Percentiles rank a stretch among this genome's conserved stretches.
These are phyloP conservation scores for Coleophora flavipennella DNA, from an alignment of 2,888 invertebrate species.

Conservation along the genomic window DNA sequence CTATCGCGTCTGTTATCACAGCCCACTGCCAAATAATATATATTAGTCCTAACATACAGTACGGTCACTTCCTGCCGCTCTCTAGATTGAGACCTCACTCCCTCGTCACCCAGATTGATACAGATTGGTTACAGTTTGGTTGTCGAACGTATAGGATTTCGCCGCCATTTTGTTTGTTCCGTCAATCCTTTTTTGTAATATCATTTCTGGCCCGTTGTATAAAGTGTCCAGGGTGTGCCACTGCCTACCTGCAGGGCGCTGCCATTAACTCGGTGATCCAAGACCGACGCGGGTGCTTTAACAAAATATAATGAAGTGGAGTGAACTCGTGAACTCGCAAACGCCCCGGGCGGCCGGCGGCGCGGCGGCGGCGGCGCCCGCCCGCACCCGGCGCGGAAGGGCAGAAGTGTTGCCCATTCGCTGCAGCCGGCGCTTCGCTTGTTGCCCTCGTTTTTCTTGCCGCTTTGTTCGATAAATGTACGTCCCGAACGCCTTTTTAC, in stretches of 20 bases:
- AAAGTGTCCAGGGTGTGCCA: no score
- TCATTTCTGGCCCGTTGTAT: no score
- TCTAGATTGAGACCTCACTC: no score
- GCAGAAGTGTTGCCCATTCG: conserved; percentile 59
- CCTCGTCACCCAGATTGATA: no score
- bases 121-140: no score
- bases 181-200: no score
- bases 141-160: no score
- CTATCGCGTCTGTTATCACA: conserved; percentile 1
- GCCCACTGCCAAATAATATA: no score
- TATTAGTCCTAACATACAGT: no score
- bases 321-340: conserved; percentile 46
- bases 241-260: conserved; percentile 7
- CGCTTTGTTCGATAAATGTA: conserved; percentile 60
- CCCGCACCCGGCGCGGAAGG: conserved; percentile 33
- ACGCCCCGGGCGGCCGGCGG: conserved; percentile 33
- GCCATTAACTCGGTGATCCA: conserved; percentile 20
- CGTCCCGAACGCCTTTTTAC: conserved; percentile 41
- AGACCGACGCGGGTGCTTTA: conserved; percentile 41
- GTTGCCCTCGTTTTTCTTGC: conserved; percentile 58
- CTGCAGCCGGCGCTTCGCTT: conserved; percentile 56
- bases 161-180: no score
- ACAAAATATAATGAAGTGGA: conserved; percentile 60
- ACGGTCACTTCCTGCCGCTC: no score
- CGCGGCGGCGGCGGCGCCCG: no score